Base-by-base conservation (phyloP, 2,113 vertebrate genomes). In the Arothron firmamentum region DNA sequence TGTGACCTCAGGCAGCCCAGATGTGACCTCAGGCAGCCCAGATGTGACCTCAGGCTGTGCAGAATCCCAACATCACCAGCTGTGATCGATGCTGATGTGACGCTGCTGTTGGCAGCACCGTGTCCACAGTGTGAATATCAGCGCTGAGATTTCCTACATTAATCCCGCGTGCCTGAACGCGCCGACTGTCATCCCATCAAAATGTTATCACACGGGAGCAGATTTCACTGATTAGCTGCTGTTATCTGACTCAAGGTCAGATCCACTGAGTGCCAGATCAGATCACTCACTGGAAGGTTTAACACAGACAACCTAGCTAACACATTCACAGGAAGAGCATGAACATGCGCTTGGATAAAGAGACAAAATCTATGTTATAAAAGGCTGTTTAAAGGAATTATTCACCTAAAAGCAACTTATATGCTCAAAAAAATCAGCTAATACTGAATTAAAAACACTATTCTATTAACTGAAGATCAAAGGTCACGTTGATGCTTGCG, bases 131-230 rank as follows among this genome's bases (percentile, higher is more conserved):
- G 56, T 70, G 31, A 52, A 55, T 67, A 0, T 68, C 66, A 23
- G 48, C 18, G 10, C 62, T 28, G 43, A 67, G 56, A 49, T 68
- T 75, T 72, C 56, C 66, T 0, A 10, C 74, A 16, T 25, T 74
- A 70, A 78, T 81, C 70, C 67, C 1, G 25, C 1, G 49, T 21
- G 45, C 51, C 66, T 74, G 75, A 77, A 78, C 4, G 12, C 42
- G 62, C 72, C 16, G 45, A 38, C 38, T 62, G 63, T 70, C 9
- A 70, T 80, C 71, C 61, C 62, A 59, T 72, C 46, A 41, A 38
- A 6, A 48, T 28, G 3, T 7, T 5, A 53, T 16, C 0, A 31
- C 21, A 20, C 59, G 12, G 59, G 47, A 6, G 65, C 51, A 54
- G 68, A 73, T 75, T 45, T 18, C 46, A 42, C 28, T 12, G 51